phyloP scores from a whole-genome alignment of 2,797 vertebrate genomes.

The Phataginus tricuspis region DNA sequence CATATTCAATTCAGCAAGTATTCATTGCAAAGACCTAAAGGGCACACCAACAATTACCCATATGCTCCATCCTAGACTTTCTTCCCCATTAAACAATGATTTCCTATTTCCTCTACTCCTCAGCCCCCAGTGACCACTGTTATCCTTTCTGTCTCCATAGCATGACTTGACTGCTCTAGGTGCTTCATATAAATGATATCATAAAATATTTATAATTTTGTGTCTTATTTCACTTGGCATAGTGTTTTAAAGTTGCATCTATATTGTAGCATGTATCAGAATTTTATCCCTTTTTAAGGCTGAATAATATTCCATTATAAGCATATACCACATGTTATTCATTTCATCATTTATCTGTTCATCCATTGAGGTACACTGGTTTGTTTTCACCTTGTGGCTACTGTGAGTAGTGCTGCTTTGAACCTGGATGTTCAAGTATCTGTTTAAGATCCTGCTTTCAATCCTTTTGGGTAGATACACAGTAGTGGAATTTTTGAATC shows the following conservation, averaged over 20 bases:
- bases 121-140: not conserved
- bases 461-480: not conserved
- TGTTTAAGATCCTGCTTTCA: not conserved
- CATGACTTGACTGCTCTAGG: not conserved
- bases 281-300: not conserved
- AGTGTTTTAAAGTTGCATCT: not conserved
- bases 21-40: not conserved
- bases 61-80: not conserved
- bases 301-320: not conserved
- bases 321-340: not conserved
- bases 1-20: constrained; percentile 6
- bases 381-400: not conserved
- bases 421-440: not conserved
- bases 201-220: not conserved
- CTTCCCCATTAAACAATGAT: not conserved
- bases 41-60: not conserved
- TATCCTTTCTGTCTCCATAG: not conserved
- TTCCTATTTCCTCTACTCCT: no score
- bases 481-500: not conserved
- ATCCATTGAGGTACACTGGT: not conserved
- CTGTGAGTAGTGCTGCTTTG: not conserved
- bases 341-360: not conserved
- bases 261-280: not conserved
- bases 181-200: not conserved
- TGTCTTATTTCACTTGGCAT: not conserved